Evolutionary conservation across 2,113 vertebrate genomes (phyloP), one percentile per base, ranked within the genome.

Genomic region (Morone saxatilis): DNA sequence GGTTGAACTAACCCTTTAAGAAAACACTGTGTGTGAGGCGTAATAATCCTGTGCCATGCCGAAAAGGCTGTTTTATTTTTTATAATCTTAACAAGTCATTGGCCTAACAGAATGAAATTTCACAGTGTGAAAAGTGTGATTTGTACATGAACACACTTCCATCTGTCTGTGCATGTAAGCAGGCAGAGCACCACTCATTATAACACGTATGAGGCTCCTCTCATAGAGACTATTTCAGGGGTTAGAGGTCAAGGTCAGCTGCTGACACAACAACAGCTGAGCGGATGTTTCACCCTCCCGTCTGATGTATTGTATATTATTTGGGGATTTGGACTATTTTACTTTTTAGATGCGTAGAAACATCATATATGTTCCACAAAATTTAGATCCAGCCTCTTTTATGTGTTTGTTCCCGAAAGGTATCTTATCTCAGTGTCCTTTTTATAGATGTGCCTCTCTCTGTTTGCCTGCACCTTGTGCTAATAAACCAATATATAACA

Each of bases 401-500:
- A 40, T 75, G 40, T 86, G 53, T 75, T 3, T 45, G 25, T 51
- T 63, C 20, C 72, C 1, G n/a, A 48, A 22, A 31, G 0, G 25
- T 1, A 9, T 85, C 9, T 43, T 22, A 60, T 72, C 69, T 31
- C 38, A 9, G 40, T 56, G 36, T 71, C 67, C 47, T 71, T 81
- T 80, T 79, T 79, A 36, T 82, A 83, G 77, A 50, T 31, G 48
- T 82, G 62, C 60, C 66, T 82, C 74, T 81, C 43, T 81, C 38
- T 84, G 77, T 82, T 50, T 79, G 81, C 60, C 82, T 91, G 83
- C 76, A 86, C 65, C 22, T 85, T 86, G 56, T 87, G 70, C 88
- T 87, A 92, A 89, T 94, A 92, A 93, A 93, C 71, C 17, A n/a
- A 89, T 72, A 71, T 85, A 40, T 90, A 86, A 92, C 88, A 50